Evolutionary conservation across 64 coral and sea anemone species (phyloP).

Genomic region (Trachythela sp.): DNA sequence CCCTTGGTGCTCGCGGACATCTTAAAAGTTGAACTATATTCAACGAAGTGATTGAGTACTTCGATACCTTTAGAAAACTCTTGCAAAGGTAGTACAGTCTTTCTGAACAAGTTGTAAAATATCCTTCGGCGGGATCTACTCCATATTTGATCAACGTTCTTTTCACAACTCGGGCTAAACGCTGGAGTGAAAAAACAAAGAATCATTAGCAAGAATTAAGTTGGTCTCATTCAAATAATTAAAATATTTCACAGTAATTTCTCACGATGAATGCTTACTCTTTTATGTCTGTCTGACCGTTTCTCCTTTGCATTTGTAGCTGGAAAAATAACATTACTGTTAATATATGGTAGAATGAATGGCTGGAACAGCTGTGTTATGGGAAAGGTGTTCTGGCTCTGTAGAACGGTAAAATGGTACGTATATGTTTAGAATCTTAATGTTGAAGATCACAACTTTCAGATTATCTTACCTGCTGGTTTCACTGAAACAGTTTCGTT

Average conservation of each 20-base stretch:
- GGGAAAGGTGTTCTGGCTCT: too few relatives aligned
- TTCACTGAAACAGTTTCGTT: not conserved
- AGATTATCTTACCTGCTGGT: not conserved
- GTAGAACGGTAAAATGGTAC: not conserved
- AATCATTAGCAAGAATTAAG: not conserved
- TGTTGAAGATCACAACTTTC: too few relatives aligned
- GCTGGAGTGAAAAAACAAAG: not conserved
- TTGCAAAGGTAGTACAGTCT: not conserved
- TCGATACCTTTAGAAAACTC: not conserved
- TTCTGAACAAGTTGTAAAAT: not conserved
- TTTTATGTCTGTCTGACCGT: conserved; percentile 20
- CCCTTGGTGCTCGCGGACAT: too few relatives aligned
- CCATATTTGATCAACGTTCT: not conserved
- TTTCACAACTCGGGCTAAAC: conserved; percentile 17
- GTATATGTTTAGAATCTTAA: too few relatives aligned
- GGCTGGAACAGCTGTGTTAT: too few relatives aligned
- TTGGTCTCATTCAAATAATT: too few relatives aligned
- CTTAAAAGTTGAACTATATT: not conserved
- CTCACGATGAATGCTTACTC: not conserved
- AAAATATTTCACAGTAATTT: not conserved
- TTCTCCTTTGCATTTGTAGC: not conserved
- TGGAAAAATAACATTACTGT: not conserved
- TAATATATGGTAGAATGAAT: too few relatives aligned
- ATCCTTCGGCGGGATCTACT: not conserved
- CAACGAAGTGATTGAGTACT: not conserved